phyloP scores from a whole-genome alignment of 2,113 vertebrate genomes.

The Halcyon senegalensis region DNA sequence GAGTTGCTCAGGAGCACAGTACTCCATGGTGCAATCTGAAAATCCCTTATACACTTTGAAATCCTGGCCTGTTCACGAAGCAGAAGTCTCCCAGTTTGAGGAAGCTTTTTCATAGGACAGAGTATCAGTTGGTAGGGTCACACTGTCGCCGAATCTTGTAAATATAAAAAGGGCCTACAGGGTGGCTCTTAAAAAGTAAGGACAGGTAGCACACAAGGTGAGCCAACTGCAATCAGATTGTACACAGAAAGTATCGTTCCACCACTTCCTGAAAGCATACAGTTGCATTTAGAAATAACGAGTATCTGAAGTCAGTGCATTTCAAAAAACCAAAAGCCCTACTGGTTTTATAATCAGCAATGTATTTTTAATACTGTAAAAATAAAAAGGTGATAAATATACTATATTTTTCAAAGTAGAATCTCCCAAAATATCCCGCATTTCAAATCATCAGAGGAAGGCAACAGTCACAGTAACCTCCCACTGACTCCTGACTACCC shows the following conservation, averaged over 20 bases:
- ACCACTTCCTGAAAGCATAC: background rate
- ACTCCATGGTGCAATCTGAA: background rate
- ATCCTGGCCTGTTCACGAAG: background rate
- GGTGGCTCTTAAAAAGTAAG: background rate
- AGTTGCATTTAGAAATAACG: background rate
- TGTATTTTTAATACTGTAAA: background rate
- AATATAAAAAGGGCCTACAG: background rate
- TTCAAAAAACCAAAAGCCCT: background rate
- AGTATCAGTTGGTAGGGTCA: background rate
- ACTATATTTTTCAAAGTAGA: background rate
- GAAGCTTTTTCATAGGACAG: background rate
- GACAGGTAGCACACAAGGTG: background rate
- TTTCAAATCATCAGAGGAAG: background rate
- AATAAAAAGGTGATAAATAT: background rate
- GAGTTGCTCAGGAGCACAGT: background rate
- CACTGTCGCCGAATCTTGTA: background rate
- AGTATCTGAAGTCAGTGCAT: background rate
- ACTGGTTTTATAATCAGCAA: background rate
- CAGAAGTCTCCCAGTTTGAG: background rate
- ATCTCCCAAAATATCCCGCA: background rate
- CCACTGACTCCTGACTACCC: background rate
- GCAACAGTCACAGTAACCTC: background rate
- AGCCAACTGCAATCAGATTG: background rate
- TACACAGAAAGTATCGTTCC: rapidly evolving
- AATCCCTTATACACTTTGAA: background rate